Conservation (phyloP, 2,888 invertebrate genomes). For the Lithodes maja region DNA sequence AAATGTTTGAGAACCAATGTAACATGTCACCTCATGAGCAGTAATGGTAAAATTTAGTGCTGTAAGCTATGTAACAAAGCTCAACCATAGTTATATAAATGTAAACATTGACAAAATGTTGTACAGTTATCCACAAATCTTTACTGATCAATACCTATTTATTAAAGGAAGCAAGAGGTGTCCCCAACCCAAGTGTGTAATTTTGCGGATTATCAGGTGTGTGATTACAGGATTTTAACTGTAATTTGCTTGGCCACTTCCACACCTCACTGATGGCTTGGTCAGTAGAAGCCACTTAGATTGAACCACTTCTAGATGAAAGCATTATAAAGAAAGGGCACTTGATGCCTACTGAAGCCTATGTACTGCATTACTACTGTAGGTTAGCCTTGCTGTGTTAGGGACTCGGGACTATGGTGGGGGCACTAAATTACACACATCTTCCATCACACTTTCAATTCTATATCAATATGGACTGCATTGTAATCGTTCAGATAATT, state of each 20-base stretch:
- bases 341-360: slow-evolving; percentile 56
- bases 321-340: slow-evolving; percentile 52
- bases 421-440: slow-evolving; percentile 21
- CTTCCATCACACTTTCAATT: slow-evolving; percentile 20
- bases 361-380: slow-evolving; percentile 63
- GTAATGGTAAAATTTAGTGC: background rate
- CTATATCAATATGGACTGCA: slow-evolving; percentile 3
- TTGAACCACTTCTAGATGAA: slow-evolving; percentile 59
- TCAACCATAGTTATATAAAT: slow-evolving; percentile 10
- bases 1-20: background rate
- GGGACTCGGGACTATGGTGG: slow-evolving; percentile 63
- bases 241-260: slow-evolving; percentile 27
- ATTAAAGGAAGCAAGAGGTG: slow-evolving; percentile 8
- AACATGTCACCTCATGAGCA: background rate
- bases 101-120: background rate
- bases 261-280: slow-evolving; percentile 62
- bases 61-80: background rate
- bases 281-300: slow-evolving; percentile 57
- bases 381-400: slow-evolving; percentile 67
- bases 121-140: background rate
- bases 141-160: background rate
- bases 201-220: too few relatives aligned
- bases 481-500: background rate
- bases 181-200: slow-evolving; percentile 26
- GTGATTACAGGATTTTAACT: too few relatives aligned